Conservation (phyloP, 2,113 vertebrate genomes). For the Bubo scandiacus region DNA sequence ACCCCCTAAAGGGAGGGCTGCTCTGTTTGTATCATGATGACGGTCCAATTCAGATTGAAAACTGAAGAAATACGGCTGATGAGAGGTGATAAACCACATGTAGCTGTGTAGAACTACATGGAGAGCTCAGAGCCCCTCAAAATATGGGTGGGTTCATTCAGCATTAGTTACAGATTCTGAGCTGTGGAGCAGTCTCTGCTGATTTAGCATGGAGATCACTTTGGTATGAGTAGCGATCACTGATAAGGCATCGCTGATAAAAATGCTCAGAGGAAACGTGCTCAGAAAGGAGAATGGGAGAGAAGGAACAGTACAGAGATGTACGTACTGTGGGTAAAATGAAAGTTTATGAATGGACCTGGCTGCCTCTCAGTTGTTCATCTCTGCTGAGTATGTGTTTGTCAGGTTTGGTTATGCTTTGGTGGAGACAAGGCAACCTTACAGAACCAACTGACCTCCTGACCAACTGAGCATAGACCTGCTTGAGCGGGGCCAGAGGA, state of each 20-base stretch:
- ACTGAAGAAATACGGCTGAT: neutral
- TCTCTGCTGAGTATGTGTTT: neutral
- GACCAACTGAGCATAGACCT: too few relatives aligned
- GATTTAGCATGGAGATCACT: neutral
- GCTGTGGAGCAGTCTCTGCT: neutral
- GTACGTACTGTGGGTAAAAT: too few relatives aligned
- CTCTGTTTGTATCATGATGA: neutral
- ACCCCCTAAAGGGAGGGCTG: neutral
- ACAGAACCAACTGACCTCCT: neutral
- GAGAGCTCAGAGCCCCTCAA: neutral
- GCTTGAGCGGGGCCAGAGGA: too few relatives aligned
- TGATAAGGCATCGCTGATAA: neutral
- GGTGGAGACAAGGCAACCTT: neutral
- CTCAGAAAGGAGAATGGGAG: neutral
- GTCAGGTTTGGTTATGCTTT: neutral
- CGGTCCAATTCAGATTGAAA: rapidly evolving
- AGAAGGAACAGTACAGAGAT: neutral
- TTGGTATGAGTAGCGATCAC: neutral
- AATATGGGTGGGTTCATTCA: neutral
- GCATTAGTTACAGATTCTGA: neutral
- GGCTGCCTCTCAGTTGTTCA: neutral
- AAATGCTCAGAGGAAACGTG: neutral
- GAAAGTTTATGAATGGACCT: too few relatives aligned
- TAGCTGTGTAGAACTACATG: neutral
- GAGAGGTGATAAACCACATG: neutral